Base-by-base conservation (phyloP, 2,113 vertebrate species). In the Crotalus helleri region DNA sequence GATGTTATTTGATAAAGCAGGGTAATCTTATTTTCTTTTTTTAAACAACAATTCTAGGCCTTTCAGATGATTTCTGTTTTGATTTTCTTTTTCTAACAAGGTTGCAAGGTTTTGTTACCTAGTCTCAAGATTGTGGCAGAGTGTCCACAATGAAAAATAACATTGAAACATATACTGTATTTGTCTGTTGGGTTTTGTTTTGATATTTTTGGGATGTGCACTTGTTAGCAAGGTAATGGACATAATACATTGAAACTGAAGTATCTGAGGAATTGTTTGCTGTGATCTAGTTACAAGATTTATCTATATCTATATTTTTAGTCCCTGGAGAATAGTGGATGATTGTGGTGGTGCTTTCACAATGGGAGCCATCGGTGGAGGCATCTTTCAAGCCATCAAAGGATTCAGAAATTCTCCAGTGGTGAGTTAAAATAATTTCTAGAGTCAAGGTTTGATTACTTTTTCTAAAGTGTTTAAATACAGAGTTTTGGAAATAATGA, bases 341-440 rank as follows among this genome's bases (percentile, higher is more conserved):
- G 99, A 99, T 96, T 99, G 99, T 15, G 99, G 99, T 5, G 99
- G 99, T 0, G 99, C 99, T 53, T 99, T 99, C 95, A 99, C 99
- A 0, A 99, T 99, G 99, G 99, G 99, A 24, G 98, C 98, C 85
- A 99, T 99, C 49, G 99, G 99, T 94, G 99, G 99, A 64, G 98
- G 99, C 46, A 98, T 99, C 94, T 99, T 99, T 96, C 99, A 99
- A 94, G 98, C 99, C 3, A 98, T 99, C 89, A 99, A 99, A 97
- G 99, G 99, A 51, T 99, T 99, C 95, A 98, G 99, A 95, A 99
- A 99, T 94, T 98, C 99, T 92, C 99, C 99, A 24, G 97, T 98
- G 96, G 99, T 99, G 94, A 98, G 99, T 98, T 33, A 21, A 61
- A 93, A 54, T 1, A 10, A 5, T 8, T 13, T 3, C 19, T 88